A percentile compares a stretch with the other conserved stretches of the same genome.
Conservation (phyloP, 2,113 vertebrate genomes). For the Mustelus asterias region DNA sequence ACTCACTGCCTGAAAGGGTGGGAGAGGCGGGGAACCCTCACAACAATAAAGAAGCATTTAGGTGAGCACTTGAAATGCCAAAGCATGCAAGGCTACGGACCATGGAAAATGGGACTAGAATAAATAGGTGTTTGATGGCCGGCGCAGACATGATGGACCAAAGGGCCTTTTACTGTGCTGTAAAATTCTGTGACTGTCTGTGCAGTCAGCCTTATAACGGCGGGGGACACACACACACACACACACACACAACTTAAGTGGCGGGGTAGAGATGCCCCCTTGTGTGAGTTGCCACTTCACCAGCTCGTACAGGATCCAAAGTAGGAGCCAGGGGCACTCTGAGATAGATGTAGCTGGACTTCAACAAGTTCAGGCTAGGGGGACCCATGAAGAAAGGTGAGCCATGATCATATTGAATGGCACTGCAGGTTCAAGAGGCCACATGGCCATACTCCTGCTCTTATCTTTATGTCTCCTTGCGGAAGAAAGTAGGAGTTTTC, state of each 20-base stretch:
- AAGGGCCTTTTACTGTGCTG: too few species aligned
- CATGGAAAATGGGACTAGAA: too few species aligned
- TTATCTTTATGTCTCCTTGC: background rate
- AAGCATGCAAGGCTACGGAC: too few species aligned
- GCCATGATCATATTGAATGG: background rate
- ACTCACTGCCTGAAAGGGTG: too few species aligned
- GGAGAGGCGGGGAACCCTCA: too few species aligned
- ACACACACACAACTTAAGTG: background rate
- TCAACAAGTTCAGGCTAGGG: background rate
- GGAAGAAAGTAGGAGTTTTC: background rate
- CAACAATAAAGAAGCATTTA: too few species aligned
- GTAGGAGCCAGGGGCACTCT: background rate
- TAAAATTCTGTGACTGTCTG: background rate
- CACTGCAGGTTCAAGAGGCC: background rate
- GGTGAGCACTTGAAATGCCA: too few species aligned
- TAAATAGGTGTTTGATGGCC: too few species aligned
- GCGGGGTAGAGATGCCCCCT: background rate
- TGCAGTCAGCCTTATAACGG: too few species aligned
- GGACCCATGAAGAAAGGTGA: background rate
- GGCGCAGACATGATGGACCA: too few species aligned
- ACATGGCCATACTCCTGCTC: background rate
- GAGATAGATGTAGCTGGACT: background rate
- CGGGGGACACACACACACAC: too few species aligned
- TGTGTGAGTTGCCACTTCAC: background rate
- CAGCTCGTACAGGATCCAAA: background rate